Evolutionary conservation across 1,140 invertebrate genomes (phyloP).

Genomic region (Neodiprion lecontei): DNA sequence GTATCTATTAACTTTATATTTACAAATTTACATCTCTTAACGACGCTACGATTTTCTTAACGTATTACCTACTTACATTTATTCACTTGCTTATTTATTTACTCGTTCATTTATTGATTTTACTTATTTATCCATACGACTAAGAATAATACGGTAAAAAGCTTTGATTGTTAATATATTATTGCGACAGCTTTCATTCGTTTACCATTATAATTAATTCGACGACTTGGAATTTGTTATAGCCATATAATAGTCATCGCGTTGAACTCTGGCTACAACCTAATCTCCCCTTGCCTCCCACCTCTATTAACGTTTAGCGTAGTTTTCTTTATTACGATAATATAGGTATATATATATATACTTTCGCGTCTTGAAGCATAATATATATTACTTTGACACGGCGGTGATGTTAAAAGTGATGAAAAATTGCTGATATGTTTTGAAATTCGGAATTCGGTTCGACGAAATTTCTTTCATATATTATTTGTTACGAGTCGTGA

Average conservation of each 20-base stretch:
- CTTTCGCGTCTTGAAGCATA: not conserved
- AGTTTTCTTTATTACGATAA: not conserved
- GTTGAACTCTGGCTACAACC: too few species aligned
- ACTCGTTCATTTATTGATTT: too few species aligned
- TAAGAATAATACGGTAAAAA: slow-evolving; percentile 36
- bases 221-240: slow-evolving; percentile 22
- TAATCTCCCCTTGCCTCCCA: too few species aligned
- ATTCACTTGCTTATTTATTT: too few species aligned
- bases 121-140: slow-evolving; percentile 9
- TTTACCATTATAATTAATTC: slow-evolving; percentile 27
- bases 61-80: too few species aligned
- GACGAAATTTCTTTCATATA: slow-evolving; percentile 22
- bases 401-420: not conserved
- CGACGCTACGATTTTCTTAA: not conserved
- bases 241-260: not conserved
- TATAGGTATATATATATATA: not conserved
- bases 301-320: too few species aligned
- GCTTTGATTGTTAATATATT: slow-evolving; percentile 46
- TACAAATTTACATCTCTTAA: not conserved
- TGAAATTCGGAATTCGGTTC: slow-evolving; percentile 55
- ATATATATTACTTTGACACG: not conserved
- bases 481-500: too few species aligned
- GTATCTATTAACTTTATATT: not conserved
- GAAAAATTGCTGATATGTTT: slow-evolving; percentile 50
- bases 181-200: slow-evolving; percentile 39